Base-by-base conservation (phyloP, 2,113 vertebrate species). In the Scolopax mira region DNA sequence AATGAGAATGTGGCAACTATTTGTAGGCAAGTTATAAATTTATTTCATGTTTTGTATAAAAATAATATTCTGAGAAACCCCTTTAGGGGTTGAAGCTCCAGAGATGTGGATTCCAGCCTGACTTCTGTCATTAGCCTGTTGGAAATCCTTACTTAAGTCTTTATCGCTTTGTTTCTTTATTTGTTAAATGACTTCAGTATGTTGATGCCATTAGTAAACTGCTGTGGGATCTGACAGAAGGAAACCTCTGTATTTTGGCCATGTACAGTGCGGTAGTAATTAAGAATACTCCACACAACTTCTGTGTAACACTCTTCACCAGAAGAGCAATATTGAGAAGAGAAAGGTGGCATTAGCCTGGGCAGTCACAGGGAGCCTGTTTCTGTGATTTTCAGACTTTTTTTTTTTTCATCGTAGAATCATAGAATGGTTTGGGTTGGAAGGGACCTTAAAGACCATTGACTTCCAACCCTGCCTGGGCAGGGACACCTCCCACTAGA, bases 291-390 rank as follows among this genome's bases (percentile, higher is more conserved):
- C 28, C 21, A 14, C 13, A 18, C 28, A 48, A 27, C 4, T n/a
- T 51, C 6, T 15, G 18, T 22, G 0, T 17, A 27, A 28, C 49
- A 3, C 25, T 74, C 71, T 37, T 39, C 42, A n/a, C 12, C 31
- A 31, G 14, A 19, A 48, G 44, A 35, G 18, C 33, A 13, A 2
- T 33, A 15, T 1, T 18, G 57, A 64, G 44, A 62, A 14, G 49
- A 33, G 46, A 24, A 42, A 27, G 46, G 37, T 3, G 3, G 6
- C 19, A 1, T 33, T 46, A 39, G 39, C 28, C 11, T 19, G 2
- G 11, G 23, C 44, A 17, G 18, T 31, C 44, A 15, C 0, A 1
- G 23, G 8, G 6, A 58, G 8, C n/a, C 23, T 9, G 0, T 83
- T 79, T 51, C 75, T 57, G 62, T 69, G 58, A 15, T 61, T 46